Evolutionary conservation across 92 coral and sea anemone genomes (phyloP).

Genomic region (Pocillopora grandis): DNA sequence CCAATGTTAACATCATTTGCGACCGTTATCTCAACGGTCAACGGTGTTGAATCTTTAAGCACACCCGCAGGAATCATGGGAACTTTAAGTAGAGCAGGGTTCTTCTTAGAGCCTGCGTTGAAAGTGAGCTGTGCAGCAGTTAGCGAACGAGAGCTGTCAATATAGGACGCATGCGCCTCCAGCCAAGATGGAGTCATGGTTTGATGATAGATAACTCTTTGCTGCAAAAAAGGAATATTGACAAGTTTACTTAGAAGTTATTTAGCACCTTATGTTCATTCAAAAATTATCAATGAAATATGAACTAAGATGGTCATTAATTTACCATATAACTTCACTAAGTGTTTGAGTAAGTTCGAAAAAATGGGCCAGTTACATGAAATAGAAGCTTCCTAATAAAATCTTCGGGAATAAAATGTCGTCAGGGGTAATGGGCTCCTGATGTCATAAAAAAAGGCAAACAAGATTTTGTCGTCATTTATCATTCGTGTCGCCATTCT

Average conservation of each 20-base stretch:
- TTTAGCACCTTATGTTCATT: background rate
- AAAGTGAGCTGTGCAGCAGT: conserved; percentile 31
- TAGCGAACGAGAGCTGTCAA: conserved; percentile 32
- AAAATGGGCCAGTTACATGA: too few relatives aligned
- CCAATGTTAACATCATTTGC: conserved; percentile 21
- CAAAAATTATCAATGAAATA: too few relatives aligned
- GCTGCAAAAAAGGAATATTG: background rate
- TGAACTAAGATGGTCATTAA: too few relatives aligned
- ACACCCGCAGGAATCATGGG: conserved; percentile 31
- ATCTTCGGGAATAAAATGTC: too few relatives aligned
- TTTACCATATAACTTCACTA: too few relatives aligned
- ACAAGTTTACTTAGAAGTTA: background rate
- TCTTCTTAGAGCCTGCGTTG: conserved; percentile 23
- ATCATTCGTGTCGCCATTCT: too few relatives aligned
- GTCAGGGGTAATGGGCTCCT: too few relatives aligned
- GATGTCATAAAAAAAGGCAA: too few relatives aligned
- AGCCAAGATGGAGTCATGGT: conserved; percentile 50
- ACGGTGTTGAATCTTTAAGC: conserved; percentile 3
- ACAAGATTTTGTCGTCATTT: too few relatives aligned
- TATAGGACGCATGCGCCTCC: conserved; percentile 46
- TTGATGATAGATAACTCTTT: conserved; percentile 13
- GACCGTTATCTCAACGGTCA: conserved; percentile 37
- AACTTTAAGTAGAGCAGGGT: conserved; percentile 30
- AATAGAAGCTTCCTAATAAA: too few relatives aligned
- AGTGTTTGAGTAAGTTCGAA: too few relatives aligned